Conservation (phyloP, 1,140 invertebrate genomes). For the Reticulitermes speratus region DNA sequence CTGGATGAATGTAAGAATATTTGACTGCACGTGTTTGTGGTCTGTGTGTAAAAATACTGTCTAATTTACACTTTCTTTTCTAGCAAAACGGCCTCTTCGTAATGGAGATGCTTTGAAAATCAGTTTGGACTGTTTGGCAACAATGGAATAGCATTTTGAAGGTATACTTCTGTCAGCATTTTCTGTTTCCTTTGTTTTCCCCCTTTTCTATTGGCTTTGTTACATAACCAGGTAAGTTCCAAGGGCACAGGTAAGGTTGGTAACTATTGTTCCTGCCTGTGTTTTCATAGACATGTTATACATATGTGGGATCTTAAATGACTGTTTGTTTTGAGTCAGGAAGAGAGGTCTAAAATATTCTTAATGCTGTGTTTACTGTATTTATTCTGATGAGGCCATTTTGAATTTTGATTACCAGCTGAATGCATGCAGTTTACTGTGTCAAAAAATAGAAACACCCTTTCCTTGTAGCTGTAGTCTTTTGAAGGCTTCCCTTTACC, state of each 20-base stretch:
- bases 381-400: too few species aligned
- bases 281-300: too few species aligned
- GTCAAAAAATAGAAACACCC: too few species aligned
- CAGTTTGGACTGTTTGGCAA: not conserved
- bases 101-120: not conserved
- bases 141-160: not conserved
- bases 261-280: not conserved
- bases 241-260: not conserved
- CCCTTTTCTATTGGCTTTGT: too few species aligned
- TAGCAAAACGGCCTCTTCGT: not conserved
- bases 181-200: not conserved
- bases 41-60: not conserved
- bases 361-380: too few species aligned
- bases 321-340: too few species aligned
- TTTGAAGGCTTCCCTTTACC: too few species aligned
- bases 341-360: too few species aligned
- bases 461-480: too few species aligned
- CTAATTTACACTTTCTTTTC: constrained; percentile 10
- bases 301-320: too few species aligned
- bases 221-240: not conserved
- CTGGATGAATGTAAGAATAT: not conserved
- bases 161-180: not conserved
- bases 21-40: not conserved
- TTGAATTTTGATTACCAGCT: too few species aligned
- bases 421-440: too few species aligned